Evolutionary conservation across 1,140 invertebrate genomes (phyloP).

Genomic region (Limonius californicus): DNA sequence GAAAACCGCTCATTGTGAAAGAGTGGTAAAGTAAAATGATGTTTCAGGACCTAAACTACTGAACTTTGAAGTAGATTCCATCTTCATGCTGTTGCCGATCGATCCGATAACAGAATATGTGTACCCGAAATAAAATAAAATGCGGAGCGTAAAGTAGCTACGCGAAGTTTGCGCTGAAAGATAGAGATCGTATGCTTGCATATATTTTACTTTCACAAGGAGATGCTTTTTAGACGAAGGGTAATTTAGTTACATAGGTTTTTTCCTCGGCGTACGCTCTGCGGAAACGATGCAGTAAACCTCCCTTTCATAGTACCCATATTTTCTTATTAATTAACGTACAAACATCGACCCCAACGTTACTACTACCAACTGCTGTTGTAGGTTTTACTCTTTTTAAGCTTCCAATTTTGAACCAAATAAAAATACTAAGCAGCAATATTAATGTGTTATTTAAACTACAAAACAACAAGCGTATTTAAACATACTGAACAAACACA

Average conservation of each 20-base stretch:
- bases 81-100: not conserved
- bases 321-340: no score
- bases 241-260: not conserved
- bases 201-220: slow-evolving; percentile 13
- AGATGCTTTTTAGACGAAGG: slow-evolving; percentile 6
- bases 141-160: slow-evolving; percentile 2
- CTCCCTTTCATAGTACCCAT: no score
- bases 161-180: not conserved
- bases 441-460: no score
- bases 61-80: slow-evolving; percentile 4
- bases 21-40: slow-evolving; percentile 4
- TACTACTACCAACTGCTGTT: no score
- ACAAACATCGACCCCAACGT: no score
- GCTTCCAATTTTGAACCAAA: no score
- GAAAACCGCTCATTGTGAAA: slow-evolving; percentile 2
- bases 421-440: no score
- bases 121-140: not conserved
- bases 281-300: no score
- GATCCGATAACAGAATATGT: slow-evolving; percentile 12
- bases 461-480: no score
- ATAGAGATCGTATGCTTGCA: not conserved
- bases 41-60: slow-evolving; percentile 2
- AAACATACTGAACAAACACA: no score
- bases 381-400: no score
- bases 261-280: no score